phyloP scores from a whole-genome alignment of 1,140 invertebrate genomes.

The Pogonomyrmex californicus region DNA sequence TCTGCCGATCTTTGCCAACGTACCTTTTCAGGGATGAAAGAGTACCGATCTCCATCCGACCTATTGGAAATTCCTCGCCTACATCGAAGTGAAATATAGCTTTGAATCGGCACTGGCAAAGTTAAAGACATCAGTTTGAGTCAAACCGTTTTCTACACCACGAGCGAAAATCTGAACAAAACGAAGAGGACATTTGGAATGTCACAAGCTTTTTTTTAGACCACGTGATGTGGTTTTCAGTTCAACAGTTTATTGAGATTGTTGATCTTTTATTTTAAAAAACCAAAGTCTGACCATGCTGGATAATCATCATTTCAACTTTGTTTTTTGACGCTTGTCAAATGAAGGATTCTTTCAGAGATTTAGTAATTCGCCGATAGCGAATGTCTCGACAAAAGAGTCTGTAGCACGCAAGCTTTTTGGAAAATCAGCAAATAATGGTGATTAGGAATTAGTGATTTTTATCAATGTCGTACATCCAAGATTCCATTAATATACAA shows the following conservation, averaged over 20 bases:
- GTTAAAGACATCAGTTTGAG: neutral
- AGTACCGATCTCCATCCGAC: constrained; percentile 82
- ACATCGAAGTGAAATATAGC: neutral
- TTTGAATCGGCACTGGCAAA: neutral
- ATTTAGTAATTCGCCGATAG: neutral
- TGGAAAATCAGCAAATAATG: constrained; percentile 6
- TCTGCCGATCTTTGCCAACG: constrained; percentile 76
- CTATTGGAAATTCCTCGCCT: constrained; percentile 85
- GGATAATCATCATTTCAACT: neutral
- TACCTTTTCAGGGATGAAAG: constrained; percentile 81
- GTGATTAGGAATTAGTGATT: neutral
- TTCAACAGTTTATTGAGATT: neutral
- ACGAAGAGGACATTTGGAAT: neutral
- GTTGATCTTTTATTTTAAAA: constrained; percentile 13
- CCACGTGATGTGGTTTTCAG: too few species aligned
- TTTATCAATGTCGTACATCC: neutral
- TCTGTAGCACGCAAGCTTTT: neutral
- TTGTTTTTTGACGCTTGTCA: neutral
- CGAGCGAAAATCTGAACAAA: neutral
- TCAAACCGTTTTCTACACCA: neutral
- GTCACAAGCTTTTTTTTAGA: neutral
- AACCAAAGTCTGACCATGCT: neutral
- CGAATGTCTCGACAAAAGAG: neutral
- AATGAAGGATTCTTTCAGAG: neutral
- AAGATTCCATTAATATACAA: neutral